A percentile compares a stretch with the other conserved stretches of the same genome.
These are phyloP conservation scores for Venustoraphidia nigricollis DNA, from an alignment of 2,888 invertebrate genomes.

Conservation along the genomic window DNA sequence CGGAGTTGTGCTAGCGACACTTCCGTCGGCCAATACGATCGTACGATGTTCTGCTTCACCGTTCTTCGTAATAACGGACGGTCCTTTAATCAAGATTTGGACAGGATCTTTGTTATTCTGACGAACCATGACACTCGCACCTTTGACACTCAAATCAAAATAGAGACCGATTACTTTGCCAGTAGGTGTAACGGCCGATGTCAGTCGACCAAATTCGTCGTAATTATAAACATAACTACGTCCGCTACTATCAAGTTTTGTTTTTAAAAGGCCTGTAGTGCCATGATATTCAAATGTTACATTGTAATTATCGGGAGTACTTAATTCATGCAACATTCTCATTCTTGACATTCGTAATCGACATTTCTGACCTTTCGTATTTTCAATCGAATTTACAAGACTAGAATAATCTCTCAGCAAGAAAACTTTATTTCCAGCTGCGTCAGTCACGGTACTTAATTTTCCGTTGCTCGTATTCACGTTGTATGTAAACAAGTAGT, in stretches of 20 bases:
- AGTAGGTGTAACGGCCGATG: constrained; percentile 87
- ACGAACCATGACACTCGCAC: constrained; percentile 72
- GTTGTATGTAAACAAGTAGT: constrained; percentile 89
- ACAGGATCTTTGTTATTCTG: constrained; percentile 72
- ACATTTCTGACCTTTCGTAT: constrained; percentile 85
- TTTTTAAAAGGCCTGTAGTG: constrained; percentile 74
- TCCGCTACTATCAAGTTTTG: constrained; percentile 78
- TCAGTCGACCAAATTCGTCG: constrained; percentile 84
- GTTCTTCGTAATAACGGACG: constrained; percentile 65
- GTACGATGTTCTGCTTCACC: constrained; percentile 74
- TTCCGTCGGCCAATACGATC: constrained; percentile 65
- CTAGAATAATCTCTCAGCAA: constrained; percentile 68
- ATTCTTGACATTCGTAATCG: constrained; percentile 81
- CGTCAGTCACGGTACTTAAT: constrained; percentile 83
- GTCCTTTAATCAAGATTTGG: constrained; percentile 75
- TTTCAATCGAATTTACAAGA: constrained; percentile 86
- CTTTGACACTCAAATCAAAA: constrained; percentile 81
- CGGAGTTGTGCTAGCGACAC: constrained; percentile 63
- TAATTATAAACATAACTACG: constrained; percentile 87
- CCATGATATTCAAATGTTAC: constrained; percentile 89
- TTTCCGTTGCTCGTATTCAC: constrained; percentile 94
- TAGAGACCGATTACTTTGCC: constrained; percentile 78
- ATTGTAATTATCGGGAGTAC: constrained; percentile 86
- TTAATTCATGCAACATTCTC: constrained; percentile 78
- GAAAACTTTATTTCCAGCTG: constrained; percentile 81